Evolutionary conservation across 2,888 invertebrate genomes (phyloP).

Genomic region (Macrophya annulata): DNA sequence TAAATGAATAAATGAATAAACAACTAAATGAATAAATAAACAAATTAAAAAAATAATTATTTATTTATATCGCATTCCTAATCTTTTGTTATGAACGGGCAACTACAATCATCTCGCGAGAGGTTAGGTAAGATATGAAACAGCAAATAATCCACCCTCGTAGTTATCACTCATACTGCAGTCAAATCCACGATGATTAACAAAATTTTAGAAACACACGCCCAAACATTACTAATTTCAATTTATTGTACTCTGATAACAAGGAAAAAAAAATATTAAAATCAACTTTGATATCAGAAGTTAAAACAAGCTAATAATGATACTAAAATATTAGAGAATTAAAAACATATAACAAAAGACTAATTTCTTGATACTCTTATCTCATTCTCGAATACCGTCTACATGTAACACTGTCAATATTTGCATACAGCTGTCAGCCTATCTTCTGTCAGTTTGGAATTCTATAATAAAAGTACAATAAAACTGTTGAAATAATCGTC

Average conservation of each 20-base stretch:
- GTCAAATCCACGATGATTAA: not conserved
- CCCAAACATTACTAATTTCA: not conserved
- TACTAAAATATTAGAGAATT: slow-evolving; percentile 2
- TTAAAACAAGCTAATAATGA: not conserved
- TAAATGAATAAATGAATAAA: slow-evolving; percentile 1
- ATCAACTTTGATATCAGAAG: not conserved
- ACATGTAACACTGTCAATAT: not conserved
- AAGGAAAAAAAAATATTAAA: not conserved
- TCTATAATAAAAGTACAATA: not conserved
- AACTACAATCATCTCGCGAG: slow-evolving; percentile 74
- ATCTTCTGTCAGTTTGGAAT: not conserved
- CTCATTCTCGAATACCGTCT: not conserved
- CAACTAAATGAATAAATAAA: not conserved
- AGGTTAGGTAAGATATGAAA: slow-evolving; percentile 74
- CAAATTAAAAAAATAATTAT: not conserved
- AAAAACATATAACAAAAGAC: not conserved
- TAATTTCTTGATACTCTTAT: not conserved
- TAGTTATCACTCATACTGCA: not conserved
- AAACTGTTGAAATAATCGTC: not conserved
- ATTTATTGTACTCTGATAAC: not conserved
- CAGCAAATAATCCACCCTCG: not conserved
- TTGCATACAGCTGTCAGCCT: not conserved
- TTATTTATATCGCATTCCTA: not conserved
- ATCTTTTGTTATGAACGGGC: slow-evolving; percentile 73
- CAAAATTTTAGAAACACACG: not conserved